Percentiles rank a stretch among this genome's conserved stretches.
These are phyloP conservation scores for Nipponia nippon DNA, from an alignment of 2,113 vertebrate species.

Conservation along the genomic window DNA sequence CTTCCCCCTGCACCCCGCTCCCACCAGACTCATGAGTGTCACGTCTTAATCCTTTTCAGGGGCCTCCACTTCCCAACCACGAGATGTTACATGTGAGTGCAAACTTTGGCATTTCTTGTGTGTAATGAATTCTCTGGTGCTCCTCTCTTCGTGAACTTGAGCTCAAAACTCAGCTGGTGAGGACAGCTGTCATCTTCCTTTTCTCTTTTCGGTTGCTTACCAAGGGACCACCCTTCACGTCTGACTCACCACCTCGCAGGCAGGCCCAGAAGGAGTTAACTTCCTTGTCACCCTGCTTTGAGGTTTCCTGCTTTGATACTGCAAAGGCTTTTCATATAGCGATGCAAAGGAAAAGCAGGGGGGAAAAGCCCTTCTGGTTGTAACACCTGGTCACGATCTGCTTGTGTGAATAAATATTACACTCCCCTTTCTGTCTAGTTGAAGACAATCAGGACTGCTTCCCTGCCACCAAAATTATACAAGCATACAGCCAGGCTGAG, in stretches of 20 bases:
- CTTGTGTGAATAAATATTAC: background rate
- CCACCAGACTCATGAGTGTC: background rate
- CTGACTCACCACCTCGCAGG: background rate
- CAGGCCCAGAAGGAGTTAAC: slow-evolving; percentile 2
- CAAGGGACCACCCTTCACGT: slow-evolving; percentile 17
- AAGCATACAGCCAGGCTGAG: background rate
- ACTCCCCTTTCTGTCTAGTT: background rate
- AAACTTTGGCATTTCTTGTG: background rate
- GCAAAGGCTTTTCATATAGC: background rate
- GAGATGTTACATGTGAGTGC: background rate
- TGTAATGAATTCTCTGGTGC: background rate
- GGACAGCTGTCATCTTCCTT: background rate
- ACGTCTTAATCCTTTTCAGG: background rate
- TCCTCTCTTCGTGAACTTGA: background rate
- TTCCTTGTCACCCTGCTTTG: slow-evolving; percentile 12
- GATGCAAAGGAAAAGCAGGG: background rate
- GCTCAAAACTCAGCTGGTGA: slow-evolving; percentile 30
- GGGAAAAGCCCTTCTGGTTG: background rate
- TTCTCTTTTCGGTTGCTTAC: slow-evolving; percentile 13
- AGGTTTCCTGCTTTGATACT: slow-evolving; percentile 30
- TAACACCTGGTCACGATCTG: background rate
- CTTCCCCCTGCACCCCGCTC: background rate
- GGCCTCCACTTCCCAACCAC: background rate
- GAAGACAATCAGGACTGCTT: background rate
- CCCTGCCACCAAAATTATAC: background rate